Percentiles rank a stretch among this genome's conserved stretches.
phyloP scores from a whole-genome alignment of 2,888 invertebrate species.

The Drosophila antonietae region DNA sequence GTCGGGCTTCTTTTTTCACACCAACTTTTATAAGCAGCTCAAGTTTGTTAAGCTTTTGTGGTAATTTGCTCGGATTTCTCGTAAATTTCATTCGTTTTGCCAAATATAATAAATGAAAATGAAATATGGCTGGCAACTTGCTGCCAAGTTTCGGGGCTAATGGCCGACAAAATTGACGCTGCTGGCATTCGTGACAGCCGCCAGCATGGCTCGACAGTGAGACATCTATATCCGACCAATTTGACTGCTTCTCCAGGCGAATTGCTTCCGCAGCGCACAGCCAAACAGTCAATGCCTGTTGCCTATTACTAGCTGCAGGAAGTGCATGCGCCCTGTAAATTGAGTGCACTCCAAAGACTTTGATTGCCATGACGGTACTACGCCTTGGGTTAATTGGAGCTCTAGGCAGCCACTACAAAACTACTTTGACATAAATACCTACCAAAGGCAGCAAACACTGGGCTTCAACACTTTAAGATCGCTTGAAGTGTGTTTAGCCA shows the following conservation, averaged over 20 bases:
- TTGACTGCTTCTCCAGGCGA: constrained; percentile 39
- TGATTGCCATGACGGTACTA: constrained; percentile 22
- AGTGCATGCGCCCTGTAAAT: constrained; percentile 39
- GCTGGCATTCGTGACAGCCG: constrained; percentile 30
- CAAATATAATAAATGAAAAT: constrained; percentile 49
- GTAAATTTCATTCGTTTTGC: constrained; percentile 64
- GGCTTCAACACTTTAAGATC: constrained; percentile 1
- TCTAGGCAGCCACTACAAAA: constrained; percentile 9
- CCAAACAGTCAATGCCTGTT: constrained; percentile 13
- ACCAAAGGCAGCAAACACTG: not conserved
- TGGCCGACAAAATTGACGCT: constrained; percentile 40
- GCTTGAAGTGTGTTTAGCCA: too few relatives aligned
- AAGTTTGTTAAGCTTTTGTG: constrained; percentile 76
- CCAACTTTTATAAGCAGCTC: constrained; percentile 78
- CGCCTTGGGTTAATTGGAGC: constrained; percentile 46
- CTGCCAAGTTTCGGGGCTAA: constrained; percentile 43
- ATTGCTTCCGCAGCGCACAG: constrained; percentile 42
- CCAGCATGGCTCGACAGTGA: constrained; percentile 16
- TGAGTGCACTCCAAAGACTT: constrained; percentile 26
- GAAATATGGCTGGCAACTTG: constrained; percentile 42
- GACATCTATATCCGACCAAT: constrained; percentile 59
- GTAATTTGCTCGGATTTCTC: constrained; percentile 74
- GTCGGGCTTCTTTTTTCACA: constrained; percentile 31
- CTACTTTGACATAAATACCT: constrained; percentile 6
- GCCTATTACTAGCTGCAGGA: constrained; percentile 30